These are phyloP conservation scores for Picus viridis DNA, from an alignment of 2,797 vertebrate genomes.

Conservation along the genomic window DNA sequence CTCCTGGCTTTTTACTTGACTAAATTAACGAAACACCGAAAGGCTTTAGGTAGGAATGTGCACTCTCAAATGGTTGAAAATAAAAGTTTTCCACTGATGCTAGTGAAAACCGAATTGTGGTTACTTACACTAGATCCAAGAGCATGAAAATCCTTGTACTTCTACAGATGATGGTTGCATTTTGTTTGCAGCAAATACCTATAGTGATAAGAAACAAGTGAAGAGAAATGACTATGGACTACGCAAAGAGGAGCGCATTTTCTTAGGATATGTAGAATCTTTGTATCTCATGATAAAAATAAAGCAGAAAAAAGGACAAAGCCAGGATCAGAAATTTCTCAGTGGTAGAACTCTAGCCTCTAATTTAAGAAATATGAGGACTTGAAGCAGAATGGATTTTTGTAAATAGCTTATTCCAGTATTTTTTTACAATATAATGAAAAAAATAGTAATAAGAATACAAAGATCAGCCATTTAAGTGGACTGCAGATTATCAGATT, in stretches of 20 bases:
- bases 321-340: not conserved
- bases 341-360: not conserved
- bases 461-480: not conserved
- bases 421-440: not conserved
- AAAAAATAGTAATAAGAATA: not conserved
- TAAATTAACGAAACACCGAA: not conserved
- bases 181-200: not conserved
- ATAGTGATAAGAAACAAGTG: not conserved
- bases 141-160: not conserved
- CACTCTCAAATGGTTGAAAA: not conserved
- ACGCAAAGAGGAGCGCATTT: not conserved
- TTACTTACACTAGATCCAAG: not conserved
- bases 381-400: not conserved
- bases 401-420: not conserved
- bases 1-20: not conserved
- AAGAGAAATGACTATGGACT: not conserved
- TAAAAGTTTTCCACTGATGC: not conserved
- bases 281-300: not conserved
- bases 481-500: not conserved
- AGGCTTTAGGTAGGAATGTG: not conserved
- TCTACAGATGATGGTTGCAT: not conserved
- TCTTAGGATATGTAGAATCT: not conserved
- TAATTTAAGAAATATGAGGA: not conserved
- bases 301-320: not conserved
- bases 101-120: not conserved